These are phyloP conservation scores for Epirrhoe tristata DNA, from an alignment of 2,888 invertebrate genomes.

Conservation along the genomic window DNA sequence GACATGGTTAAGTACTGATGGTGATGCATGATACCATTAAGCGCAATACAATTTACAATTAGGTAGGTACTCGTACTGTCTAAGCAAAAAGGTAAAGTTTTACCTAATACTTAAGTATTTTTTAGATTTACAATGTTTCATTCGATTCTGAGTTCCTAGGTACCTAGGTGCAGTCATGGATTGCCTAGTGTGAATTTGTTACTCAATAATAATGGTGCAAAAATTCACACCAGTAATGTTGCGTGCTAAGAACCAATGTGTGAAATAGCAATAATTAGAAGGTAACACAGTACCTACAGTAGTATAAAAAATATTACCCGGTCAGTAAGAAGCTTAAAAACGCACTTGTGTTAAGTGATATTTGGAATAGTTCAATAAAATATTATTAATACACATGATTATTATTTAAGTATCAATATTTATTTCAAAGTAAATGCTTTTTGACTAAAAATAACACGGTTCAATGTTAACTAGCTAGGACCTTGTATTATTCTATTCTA, in stretches of 20 bases:
- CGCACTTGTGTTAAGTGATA: background rate
- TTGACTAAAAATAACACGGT: constrained; percentile 23
- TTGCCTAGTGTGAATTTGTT: background rate
- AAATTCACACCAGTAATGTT: background rate
- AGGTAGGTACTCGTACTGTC: too few relatives aligned
- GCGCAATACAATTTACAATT: too few relatives aligned
- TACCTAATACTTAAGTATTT: too few relatives aligned
- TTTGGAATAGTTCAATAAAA: background rate
- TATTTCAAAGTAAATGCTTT: constrained; percentile 27
- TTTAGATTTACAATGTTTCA: too few relatives aligned
- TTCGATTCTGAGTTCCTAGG: too few relatives aligned
- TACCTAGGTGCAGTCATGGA: background rate
- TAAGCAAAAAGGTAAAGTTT: too few relatives aligned
- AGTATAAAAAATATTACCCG: background rate
- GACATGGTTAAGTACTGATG: too few relatives aligned
- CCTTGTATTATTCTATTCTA: background rate
- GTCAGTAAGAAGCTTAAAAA: background rate
- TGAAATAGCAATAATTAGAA: background rate
- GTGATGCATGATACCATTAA: too few relatives aligned
- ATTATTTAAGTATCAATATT: constrained; percentile 15
- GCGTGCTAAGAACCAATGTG: background rate
- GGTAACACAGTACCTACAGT: background rate
- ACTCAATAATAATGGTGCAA: background rate
- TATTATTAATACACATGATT: background rate
- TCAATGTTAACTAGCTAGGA: background rate